Evolutionary conservation across 2,888 invertebrate species (phyloP), one percentile per base, ranked within the genome.

Genomic region (Biston betularia): DNA sequence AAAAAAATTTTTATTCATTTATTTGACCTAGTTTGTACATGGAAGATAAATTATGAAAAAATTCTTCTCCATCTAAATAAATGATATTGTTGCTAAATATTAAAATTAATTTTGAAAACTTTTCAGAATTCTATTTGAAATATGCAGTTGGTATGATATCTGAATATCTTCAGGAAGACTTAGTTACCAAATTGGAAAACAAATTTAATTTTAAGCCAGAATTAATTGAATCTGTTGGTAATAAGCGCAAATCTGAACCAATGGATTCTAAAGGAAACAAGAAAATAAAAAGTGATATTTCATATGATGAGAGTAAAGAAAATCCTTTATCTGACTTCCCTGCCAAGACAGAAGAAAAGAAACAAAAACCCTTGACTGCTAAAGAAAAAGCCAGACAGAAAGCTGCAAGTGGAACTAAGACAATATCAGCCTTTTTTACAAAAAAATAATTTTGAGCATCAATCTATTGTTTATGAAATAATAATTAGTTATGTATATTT

Each of bases 121-220:
- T 92, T 90, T 38, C 86, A 96, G 96, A 96, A 76, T 92, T 94
- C 56, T 96, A 96, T 81, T 80, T 96, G 50, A 95, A 95, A 80
- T 97, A 96, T 92, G 97, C 97, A 0, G 95, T 96, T 84, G 97
- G 97, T 11, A 96, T 97, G 69, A 93, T 98, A 53, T 96, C 97
- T 0, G 97, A 97, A 78, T 98, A 98, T 85, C 90, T 98, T 40
- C 94, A 96, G 79, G 95, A 96, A 52, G 96, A 96, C 72, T 85
- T 97, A 60, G 94, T 95, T 61, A 94, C 94, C 63, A 94, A 95
- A 78, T 89, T 98, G 60, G 94, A 95, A 58, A 94, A 95, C 63
- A 94, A 94, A 82, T 94, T 97, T 72, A 95, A 96, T 75, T 94
- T 97, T 61, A 95, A 96, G 53, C 94, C 95, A 70, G 95, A 96